phyloP scores from a whole-genome alignment of 2,113 vertebrate genomes.

The Aix galericulata region DNA sequence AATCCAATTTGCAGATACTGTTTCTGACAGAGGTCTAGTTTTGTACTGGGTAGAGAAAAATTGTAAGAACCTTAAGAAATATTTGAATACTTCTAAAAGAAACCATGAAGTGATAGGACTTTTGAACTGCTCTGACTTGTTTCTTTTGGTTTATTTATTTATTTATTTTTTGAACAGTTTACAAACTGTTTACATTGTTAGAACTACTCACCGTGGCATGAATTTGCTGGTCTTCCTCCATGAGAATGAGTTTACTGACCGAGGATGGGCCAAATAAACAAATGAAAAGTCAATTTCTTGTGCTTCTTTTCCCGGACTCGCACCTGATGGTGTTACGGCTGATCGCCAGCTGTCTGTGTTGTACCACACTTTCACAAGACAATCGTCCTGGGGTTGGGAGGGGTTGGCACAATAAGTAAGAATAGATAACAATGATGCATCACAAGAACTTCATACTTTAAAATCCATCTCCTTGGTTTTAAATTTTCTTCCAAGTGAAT shows the following conservation, averaged over 20 bases:
- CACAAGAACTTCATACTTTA: not conserved
- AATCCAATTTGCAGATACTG: not conserved
- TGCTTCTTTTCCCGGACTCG: conserved; percentile 76
- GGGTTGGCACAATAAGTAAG: not conserved
- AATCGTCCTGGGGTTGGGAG: conserved; percentile 86
- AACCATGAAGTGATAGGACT: not conserved
- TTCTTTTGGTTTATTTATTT: not conserved
- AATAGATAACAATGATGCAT: not conserved
- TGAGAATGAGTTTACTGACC: conserved; percentile 94
- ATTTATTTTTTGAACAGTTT: not conserved
- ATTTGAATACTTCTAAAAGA: not conserved
- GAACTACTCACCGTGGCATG: conserved; percentile 87
- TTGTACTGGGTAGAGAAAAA: not conserved
- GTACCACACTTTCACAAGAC: conserved; percentile 97
- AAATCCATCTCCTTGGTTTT: not conserved
- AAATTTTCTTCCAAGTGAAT: not conserved
- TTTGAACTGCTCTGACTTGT: not conserved
- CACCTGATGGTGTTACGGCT: conserved; percentile 77
- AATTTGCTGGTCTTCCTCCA: conserved; percentile 98
- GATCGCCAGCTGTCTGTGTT: conserved; percentile 89
- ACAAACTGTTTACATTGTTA: not conserved
- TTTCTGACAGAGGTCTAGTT: not conserved
- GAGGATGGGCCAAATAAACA: conserved; percentile 95
- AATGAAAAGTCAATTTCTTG: conserved; percentile 91
- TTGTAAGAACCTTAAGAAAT: not conserved